Percentiles rank a stretch among this genome's conserved stretches.
phyloP scores from a whole-genome alignment of 2,888 invertebrate genomes.

The Nemurella pictetii region DNA sequence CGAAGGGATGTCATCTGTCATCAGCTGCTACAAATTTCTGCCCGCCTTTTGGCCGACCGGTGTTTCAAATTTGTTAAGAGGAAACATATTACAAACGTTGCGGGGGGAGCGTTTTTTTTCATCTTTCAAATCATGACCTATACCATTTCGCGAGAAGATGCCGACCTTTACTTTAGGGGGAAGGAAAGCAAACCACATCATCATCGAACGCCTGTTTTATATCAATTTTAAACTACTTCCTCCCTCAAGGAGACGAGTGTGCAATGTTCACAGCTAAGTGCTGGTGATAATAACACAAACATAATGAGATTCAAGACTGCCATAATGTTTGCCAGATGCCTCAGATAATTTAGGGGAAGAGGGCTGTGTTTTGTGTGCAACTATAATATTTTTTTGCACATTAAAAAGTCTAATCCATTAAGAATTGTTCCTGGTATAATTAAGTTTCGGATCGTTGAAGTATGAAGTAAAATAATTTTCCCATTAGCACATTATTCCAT shows the following conservation, averaged over 20 bases:
- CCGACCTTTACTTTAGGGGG: background rate
- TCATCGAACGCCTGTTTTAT: background rate
- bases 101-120: background rate
- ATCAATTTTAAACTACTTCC: background rate
- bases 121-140: background rate
- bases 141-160: background rate
- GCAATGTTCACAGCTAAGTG: background rate
- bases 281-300: background rate
- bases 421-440: background rate
- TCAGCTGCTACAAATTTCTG: background rate
- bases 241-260: background rate
- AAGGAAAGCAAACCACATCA: background rate
- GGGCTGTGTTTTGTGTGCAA: background rate
- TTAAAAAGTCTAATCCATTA: conserved; percentile 20
- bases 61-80: conserved; percentile 21
- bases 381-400: conserved; percentile 10
- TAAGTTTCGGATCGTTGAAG: background rate
- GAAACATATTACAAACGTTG: background rate
- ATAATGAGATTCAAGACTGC: background rate
- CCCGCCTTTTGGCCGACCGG: background rate
- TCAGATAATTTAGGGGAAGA: background rate
- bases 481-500: too few relatives aligned
- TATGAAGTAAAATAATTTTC: background rate
- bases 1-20: background rate
- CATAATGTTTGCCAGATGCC: conserved; percentile 4